Evolutionary conservation across 2,888 invertebrate species (phyloP).

Genomic region (Orthosia incerta): DNA sequence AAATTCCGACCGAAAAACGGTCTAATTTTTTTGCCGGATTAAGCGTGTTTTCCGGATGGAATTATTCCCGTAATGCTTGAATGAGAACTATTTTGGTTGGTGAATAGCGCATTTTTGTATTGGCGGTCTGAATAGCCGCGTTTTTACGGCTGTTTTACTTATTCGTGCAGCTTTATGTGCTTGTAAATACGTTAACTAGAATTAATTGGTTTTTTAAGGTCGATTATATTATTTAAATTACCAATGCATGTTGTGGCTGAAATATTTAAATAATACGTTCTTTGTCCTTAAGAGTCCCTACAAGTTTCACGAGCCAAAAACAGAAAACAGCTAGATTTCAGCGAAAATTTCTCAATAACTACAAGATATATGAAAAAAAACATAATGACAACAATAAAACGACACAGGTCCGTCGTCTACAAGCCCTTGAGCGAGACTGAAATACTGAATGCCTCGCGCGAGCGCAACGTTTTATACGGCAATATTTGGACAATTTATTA

Average conservation of each 20-base stretch:
- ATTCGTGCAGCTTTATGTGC: conserved; percentile 11
- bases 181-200: conserved; percentile 10
- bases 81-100: conserved; percentile 20
- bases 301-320: too few species aligned
- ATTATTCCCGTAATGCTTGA: conserved; percentile 19
- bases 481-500: too few species aligned
- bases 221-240: background rate
- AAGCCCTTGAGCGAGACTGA: too few species aligned
- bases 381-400: too few species aligned
- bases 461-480: too few species aligned
- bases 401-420: too few species aligned
- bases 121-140: background rate
- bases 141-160: conserved; percentile 28
- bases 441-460: too few species aligned
- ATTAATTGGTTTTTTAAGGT: background rate
- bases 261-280: background rate
- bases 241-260: too few species aligned
- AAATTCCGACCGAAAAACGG: conserved; percentile 18
- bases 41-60: conserved; percentile 3
- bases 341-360: too few species aligned
- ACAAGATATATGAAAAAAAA: too few species aligned
- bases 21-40: conserved; percentile 34
- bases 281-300: too few species aligned
- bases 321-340: too few species aligned
- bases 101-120: conserved; percentile 32